Evolutionary conservation across 2,888 invertebrate genomes (phyloP), one percentile per base, ranked within the genome.

Genomic region (Mythimna impura): DNA sequence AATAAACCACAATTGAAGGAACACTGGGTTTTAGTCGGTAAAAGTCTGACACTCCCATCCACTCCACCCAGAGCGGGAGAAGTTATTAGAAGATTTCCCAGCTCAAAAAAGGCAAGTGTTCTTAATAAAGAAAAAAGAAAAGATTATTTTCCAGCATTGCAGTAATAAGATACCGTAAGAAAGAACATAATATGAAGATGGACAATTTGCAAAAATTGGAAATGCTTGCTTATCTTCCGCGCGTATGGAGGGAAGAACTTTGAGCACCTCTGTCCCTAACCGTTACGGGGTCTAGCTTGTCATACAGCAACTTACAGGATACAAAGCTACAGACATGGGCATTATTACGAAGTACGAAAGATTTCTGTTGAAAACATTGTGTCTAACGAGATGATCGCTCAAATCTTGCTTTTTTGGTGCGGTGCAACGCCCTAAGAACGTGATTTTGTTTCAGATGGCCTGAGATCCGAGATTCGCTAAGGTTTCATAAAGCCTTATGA

Each of bases 271-370:
- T 75, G 71, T 30, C 14, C 22, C 40, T 34, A 36, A 89, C 92
- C 91, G 93, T 93, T 93, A 92, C 71, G 81, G 81, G 83, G 76
- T 84, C 83, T 84, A 85, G 82, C 78, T 81, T 82, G 79, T 67
- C 71, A 77, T 69, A 69, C 61, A 61, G 63, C 60, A 80, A 72
- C 66, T 66, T 50, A 71, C 62, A 72, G 78, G 76, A 74, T 77
- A 70, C 73, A 66, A 82, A 76, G 80, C 66, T 58, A 12, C 61
- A 65, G 64, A 40, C 66, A 66, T 66, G 40, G 65, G 52, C 78
- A 70, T 82, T 87, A 84, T 79, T 73, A 50, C 79, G 22, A 70
- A 22, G 71, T 8, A 66, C 14, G 55, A 81, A 79, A 77, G 77
- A 73, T 67, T 76, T 81, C 73, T 34, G 61, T 66, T 77, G 60